Base-by-base conservation (phyloP, 1,140 invertebrate genomes). In the Rhizoglyphus robini region DNA sequence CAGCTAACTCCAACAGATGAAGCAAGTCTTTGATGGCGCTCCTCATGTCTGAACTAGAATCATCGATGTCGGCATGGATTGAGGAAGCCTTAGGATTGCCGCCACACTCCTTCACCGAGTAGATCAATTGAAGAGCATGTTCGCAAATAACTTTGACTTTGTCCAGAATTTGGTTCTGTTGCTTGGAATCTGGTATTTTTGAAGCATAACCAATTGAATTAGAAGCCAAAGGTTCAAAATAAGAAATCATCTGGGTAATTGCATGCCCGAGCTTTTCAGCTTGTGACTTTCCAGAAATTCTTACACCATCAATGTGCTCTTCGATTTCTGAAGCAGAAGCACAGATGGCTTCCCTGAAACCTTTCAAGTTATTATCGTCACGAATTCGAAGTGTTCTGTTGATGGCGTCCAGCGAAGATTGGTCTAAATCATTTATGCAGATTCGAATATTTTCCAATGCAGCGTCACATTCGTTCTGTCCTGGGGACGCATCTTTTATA, bases 121-220 rank as follows among this genome's bases (percentile, higher is more conserved):
- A 86, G 48, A 96, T 79, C 38, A 96, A 77, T 72, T 94, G 89
- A 11, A 90, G 76, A 11, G 87, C 83, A 13, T 88, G 88, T 78
- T 99, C 95, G 0, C 88, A 83, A 18, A 97, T 90, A 0, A 94
- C 96, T 75, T 96, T 93, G 0, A 88, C 86, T 75, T 96, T 90
- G 74, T 96, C 89, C 20, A 99, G 77, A 23, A 96, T 76, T 27
- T 84, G 81, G 74, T 87, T 86, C 76, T 97, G 94, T 74, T 90
- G 86, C 73, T 86, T 86, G 0, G 88, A 88, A 74, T 94, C 91
- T 4, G 86, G 82, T 74, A 91, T 87, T 70, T 90, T 86, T 0
- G 90, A 93, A 1, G 90, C 87, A 36, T 75, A 75, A 20, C 90
- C 90, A 65, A 94, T 85, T 0, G 87, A 83, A 30, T 85, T 85